Conservation (phyloP, 2,797 vertebrate genomes). For the Bovichtus variegatus region DNA sequence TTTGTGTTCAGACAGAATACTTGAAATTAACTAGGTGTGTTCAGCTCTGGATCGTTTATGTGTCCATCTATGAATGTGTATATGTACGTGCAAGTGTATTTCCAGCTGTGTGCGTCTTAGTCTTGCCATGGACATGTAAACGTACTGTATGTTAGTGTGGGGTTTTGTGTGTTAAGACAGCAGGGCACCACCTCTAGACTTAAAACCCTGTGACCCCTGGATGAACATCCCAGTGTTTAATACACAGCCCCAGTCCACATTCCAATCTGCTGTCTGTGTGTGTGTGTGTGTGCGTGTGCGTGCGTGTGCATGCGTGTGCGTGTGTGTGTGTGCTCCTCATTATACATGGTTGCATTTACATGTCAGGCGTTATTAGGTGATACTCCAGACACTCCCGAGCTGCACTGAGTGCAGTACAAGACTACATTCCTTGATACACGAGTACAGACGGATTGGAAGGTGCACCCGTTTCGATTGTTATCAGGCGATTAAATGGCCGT, state of each 20-base stretch:
- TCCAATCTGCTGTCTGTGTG: slow-evolving; percentile 27
- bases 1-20: slow-evolving; percentile 5
- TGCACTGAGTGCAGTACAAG: neutral
- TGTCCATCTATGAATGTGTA: neutral
- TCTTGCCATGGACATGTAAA: neutral
- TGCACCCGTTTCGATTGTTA: too few species aligned
- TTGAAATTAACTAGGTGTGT: neutral
- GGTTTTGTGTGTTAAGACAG: slow-evolving; percentile 38
- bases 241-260: slow-evolving; percentile 40
- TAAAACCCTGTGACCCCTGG: slow-evolving; percentile 40
- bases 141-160: slow-evolving; percentile 10
- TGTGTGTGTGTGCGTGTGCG: slow-evolving; percentile 8
- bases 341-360: slow-evolving; percentile 23
- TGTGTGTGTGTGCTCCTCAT: neutral
- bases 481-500: too few species aligned
- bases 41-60: neutral
- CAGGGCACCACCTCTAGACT: slow-evolving; percentile 39
- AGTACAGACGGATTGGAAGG: neutral
- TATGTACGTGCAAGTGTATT: neutral
- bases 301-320: slow-evolving; percentile 12
- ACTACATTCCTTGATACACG: neutral
- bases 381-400: neutral
- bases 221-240: slow-evolving; percentile 41
- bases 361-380: slow-evolving; percentile 11
- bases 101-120: neutral